A percentile compares a stretch with the other conserved stretches of the same genome.
phyloP scores from a whole-genome alignment of 2,113 vertebrate species.

The Seriola rivoliana region DNA sequence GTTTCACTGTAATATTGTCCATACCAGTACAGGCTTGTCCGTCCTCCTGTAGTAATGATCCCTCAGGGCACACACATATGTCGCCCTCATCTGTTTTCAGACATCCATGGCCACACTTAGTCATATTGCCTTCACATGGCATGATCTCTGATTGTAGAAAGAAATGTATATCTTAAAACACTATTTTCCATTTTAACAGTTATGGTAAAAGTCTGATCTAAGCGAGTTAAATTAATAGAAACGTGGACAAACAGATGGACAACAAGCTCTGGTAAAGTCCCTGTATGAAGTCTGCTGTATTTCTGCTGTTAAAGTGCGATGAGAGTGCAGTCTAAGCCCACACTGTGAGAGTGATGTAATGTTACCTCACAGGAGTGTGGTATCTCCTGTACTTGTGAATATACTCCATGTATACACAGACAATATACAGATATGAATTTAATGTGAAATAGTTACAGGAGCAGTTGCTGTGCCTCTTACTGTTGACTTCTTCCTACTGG shows the following conservation, averaged over 20 bases:
- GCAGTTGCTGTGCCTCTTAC: background rate
- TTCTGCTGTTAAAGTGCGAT: slow-evolving; percentile 31
- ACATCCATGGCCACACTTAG: slow-evolving; percentile 88
- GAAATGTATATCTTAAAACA: background rate
- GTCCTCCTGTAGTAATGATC: slow-evolving; percentile 87
- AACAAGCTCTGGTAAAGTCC: slow-evolving; percentile 47
- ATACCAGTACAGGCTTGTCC: slow-evolving; percentile 90
- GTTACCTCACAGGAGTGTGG: slow-evolving; percentile 44
- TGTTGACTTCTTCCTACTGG: background rate
- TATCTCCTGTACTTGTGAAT: slow-evolving; percentile 13
- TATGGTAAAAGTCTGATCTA: background rate
- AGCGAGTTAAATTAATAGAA: no score
- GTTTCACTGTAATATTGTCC: background rate
- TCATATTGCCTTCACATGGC: slow-evolving; percentile 83
- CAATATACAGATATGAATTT: slow-evolving; percentile 10
- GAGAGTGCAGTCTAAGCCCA: slow-evolving; percentile 33
- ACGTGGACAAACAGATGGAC: no score
- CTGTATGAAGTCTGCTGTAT: slow-evolving; percentile 35
- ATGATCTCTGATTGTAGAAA: slow-evolving; percentile 83
- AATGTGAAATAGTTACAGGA: slow-evolving; percentile 35
- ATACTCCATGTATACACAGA: background rate
- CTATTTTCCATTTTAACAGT: background rate
- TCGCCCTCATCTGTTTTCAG: slow-evolving; percentile 85
- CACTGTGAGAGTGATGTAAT: slow-evolving; percentile 47
- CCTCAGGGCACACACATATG: slow-evolving; percentile 90